Conservation (phyloP, 2,113 vertebrate genomes). For the Hymenochirus boettgeri region DNA sequence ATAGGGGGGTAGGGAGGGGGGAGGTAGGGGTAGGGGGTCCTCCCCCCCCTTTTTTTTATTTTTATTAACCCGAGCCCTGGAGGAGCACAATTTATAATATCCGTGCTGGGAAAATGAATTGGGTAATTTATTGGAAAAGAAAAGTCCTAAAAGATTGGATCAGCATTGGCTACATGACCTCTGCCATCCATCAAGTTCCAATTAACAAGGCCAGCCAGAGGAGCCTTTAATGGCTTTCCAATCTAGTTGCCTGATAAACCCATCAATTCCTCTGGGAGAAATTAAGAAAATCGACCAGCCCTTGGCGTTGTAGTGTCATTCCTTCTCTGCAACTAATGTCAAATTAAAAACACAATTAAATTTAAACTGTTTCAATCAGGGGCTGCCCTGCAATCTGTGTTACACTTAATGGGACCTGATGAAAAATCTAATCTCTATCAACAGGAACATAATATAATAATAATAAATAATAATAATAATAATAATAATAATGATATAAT, state of each 20-base stretch:
- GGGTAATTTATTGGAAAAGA: slow-evolving; percentile 99
- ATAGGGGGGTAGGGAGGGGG: slow-evolving; percentile 57
- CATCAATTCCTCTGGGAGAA: slow-evolving; percentile 99
- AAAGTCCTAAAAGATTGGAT: slow-evolving; percentile 99
- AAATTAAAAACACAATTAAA: slow-evolving; percentile 99
- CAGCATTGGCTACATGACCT: slow-evolving; percentile 90
- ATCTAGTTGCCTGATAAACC: slow-evolving; percentile 99
- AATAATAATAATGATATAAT: no score
- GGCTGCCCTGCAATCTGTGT: slow-evolving; percentile 99
- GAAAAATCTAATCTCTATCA: slow-evolving; percentile 99
- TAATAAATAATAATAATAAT: no score
- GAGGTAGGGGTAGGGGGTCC: no score
- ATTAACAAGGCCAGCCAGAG: slow-evolving; percentile 99
- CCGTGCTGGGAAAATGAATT: slow-evolving; percentile 98
- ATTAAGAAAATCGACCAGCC: slow-evolving; percentile 99
- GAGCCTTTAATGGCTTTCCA: slow-evolving; percentile 99
- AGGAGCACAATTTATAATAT: slow-evolving; percentile 99
- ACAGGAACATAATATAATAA: no score
- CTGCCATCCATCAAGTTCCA: slow-evolving; percentile 99
- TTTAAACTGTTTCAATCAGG: slow-evolving; percentile 99
- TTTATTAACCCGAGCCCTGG: slow-evolving; percentile 82
- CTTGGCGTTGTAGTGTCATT: slow-evolving; percentile 97
- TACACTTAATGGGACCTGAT: slow-evolving; percentile 99
- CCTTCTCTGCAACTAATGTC: slow-evolving; percentile 99
- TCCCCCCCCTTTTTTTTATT: slow-evolving; percentile 53